Conservation (phyloP, 2,888 invertebrate genomes). For the Zele albiditarsus region DNA sequence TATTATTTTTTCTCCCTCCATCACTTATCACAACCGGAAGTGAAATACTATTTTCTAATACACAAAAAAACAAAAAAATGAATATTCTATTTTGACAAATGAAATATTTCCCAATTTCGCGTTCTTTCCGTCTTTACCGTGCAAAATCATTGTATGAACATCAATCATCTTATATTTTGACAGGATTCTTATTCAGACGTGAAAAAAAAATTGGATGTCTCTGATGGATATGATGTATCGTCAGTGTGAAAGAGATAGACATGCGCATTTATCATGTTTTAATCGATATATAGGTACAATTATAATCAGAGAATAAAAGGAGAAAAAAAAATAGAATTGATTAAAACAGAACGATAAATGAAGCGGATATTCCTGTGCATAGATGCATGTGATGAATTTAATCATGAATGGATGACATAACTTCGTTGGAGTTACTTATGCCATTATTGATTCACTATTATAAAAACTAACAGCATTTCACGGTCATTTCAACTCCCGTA, state of each 20-base stretch:
- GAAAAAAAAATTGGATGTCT: not conserved
- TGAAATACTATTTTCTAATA: not conserved
- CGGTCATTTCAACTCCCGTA: not conserved
- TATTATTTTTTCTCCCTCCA: not conserved
- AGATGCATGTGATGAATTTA: not conserved
- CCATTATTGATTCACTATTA: not conserved
- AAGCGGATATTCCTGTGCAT: slow-evolving; percentile 1
- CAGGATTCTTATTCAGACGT: not conserved
- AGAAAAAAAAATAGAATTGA: not conserved
- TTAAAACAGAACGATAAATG: not conserved
- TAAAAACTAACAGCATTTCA: not conserved
- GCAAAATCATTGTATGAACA: not conserved
- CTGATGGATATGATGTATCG: slow-evolving; percentile 2
- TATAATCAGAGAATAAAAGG: not conserved
- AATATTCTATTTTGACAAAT: not conserved
- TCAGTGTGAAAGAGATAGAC: slow-evolving; percentile 4
- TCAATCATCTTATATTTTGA: not conserved
- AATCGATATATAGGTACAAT: slow-evolving; percentile 23
- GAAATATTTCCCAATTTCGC: not conserved
- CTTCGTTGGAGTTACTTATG: not conserved
- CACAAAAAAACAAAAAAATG: not conserved
- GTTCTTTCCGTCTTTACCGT: not conserved
- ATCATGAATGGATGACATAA: not conserved
- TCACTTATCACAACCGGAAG: not conserved
- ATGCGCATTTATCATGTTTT: slow-evolving; percentile 30